Evolutionary conservation across 1,140 invertebrate species (phyloP), one percentile per base, ranked within the genome.

Genomic region (Eupristina koningsbergeri): DNA sequence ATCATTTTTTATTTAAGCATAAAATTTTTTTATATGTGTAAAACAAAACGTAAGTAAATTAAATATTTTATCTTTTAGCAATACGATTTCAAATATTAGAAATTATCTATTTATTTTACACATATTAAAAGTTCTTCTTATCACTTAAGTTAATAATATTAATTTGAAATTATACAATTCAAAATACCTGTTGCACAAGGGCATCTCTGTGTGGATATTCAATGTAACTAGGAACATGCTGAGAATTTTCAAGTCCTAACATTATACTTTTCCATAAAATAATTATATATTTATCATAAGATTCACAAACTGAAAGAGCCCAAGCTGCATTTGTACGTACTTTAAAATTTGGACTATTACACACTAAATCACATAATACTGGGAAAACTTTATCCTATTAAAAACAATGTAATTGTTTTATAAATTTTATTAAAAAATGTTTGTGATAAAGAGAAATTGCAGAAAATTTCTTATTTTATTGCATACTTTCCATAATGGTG

Each of bases 191-290:
- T 86, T 96, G 94, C 71, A 95, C 93, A 39, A 96, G 92, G 87
- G 95, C 94, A 87, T 97, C 96, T 75, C 95, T 94, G 91, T 97
- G 96, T 86, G 95, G 94, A 89, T 96, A 97, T 91, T 97, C 96
- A 36, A 94, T 94, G 85, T 95, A 97, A 88, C 96, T 96, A 67
- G 95, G 94, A n/a, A 96, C 93, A 86, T 95, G 93, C 80, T 96
- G 94, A 34, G 95, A 94, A 87, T 95, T 96, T 83, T 96, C 95
- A 85, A 97, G 93, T 11, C 95, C 95, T 61, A 93, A 92, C 41
- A 97, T 90, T 1, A 97, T 89, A 34, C 94, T 94, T 26, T 93
- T 92, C 96, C 97, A 98, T 17, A 96, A 90, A 11, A 84, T 87
- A 11, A 93, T 86, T 86, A 94, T 95, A 78, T 94, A 93, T 13